Base-by-base conservation (phyloP, 1,140 invertebrate species). In the Tetramorium simillimum region DNA sequence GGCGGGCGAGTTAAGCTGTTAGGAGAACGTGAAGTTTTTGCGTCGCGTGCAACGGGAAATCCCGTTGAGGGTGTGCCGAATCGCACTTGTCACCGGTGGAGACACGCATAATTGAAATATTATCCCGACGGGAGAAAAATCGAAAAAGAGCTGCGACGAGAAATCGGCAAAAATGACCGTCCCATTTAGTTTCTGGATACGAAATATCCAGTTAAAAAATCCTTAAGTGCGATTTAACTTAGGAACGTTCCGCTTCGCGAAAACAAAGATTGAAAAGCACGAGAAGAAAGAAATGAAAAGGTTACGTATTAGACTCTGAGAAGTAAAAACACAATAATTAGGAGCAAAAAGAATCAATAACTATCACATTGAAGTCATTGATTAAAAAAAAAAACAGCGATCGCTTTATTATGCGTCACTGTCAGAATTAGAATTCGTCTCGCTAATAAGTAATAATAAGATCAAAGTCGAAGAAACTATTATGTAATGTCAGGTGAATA, bases 1-100 rank as follows among this genome's bases (percentile, higher is more conserved):
- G 21, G n/a, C 56, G 18, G 18, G 49, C 65, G n/a, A 82, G 75
- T 86, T 86, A 75, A 60, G 82, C 75, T 87, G 86, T 86, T 75
- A 28, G 75, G 43, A 70, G 63, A 90, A 76, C 56, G 63, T 63
- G 40, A 53, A 37, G 65, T 90, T 92, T 92, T 92, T 92, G 89
- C 89, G 91, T 84, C 88, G 82, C 70, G 49, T 33, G 46, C 33
- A 62, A 40, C 33, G 89, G 87, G 84, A 56, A 91, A 90, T 88
- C 70, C 86, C 77, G 49, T n/a, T 73, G 73, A 90, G 58, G 18
- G 81, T 56, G 69, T 51, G 21, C 16, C n/a, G 63, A 60, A n/a
- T 77, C 58, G 24, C 58, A 7, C 24, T n/a, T 65, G 40, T 65
- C 56, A 46, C 18, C 18, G 2, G 12, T 10, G 16, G 3, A 21